Evolutionary conservation across 2,113 vertebrate species (phyloP).

Genomic region (Ammospiza nelsoni): DNA sequence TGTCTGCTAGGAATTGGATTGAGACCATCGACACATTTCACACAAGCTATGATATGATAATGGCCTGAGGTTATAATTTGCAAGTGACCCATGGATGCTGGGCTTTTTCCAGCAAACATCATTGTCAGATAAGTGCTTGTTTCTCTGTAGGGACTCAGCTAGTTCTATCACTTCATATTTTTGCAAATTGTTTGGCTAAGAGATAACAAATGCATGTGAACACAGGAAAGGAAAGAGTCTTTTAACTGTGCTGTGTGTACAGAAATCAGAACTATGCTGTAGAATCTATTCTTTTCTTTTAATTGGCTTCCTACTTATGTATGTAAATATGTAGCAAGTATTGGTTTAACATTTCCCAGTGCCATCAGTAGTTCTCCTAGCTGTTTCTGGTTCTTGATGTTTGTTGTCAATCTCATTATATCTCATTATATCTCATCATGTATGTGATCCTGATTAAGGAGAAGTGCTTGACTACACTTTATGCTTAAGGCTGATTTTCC

Average conservation of each 20-base stretch:
- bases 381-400: background rate
- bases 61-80: conserved; percentile 5
- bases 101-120: background rate
- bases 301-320: background rate
- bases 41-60: background rate
- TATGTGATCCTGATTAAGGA: background rate
- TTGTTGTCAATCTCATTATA: background rate
- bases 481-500: background rate
- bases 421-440: background rate
- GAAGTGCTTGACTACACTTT: background rate
- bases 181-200: conserved; percentile 10
- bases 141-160: background rate
- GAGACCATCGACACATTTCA: conserved; percentile 1
- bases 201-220: background rate
- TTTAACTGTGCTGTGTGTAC: background rate
- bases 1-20: conserved; percentile 43
- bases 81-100: conserved; percentile 2
- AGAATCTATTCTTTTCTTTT: background rate
- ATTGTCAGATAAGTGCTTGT: conserved; percentile 34
- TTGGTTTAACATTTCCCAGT: background rate
- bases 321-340: background rate
- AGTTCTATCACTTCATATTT: conserved; percentile 11
- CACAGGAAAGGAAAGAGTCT: background rate
- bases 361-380: background rate
- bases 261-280: background rate